Evolutionary conservation across 53 echinoderm and acorn worm species (phyloP).

Genomic region (Paracentrotus lividus): DNA sequence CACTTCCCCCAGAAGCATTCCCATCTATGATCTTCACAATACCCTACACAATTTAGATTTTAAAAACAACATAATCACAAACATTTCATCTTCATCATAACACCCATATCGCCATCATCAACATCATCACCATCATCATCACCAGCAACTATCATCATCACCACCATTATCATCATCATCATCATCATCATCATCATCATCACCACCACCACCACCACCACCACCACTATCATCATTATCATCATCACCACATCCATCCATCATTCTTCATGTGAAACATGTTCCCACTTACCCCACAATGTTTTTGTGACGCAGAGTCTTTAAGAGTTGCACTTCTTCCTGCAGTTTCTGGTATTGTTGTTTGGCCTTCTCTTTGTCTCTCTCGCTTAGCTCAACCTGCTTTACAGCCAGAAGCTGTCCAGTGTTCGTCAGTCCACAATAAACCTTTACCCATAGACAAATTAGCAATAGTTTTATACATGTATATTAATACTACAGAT

Average conservation of each 20-base stretch:
- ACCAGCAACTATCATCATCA: not conserved
- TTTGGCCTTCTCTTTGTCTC: constrained; percentile 84
- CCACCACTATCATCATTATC: not conserved
- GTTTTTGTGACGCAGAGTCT: constrained; percentile 91
- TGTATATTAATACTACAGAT: too few relatives aligned
- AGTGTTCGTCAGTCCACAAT: constrained; percentile 93
- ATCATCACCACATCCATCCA: not conserved
- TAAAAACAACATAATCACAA: too few relatives aligned
- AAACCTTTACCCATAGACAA: too few relatives aligned
- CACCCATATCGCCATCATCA: not conserved
- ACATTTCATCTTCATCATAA: not conserved
- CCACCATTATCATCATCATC: constrained; percentile 25
- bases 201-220: not conserved
- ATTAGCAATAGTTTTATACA: too few relatives aligned
- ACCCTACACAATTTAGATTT: too few relatives aligned
- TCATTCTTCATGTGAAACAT: not conserved
- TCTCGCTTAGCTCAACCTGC: constrained; percentile 91
- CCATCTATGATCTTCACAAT: too few relatives aligned
- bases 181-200: constrained; percentile 32
- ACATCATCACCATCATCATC: not conserved
- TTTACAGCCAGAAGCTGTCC: constrained; percentile 92
- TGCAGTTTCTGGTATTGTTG: constrained; percentile 96
- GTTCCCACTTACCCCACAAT: constrained; percentile 91
- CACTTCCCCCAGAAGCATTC: too few relatives aligned
- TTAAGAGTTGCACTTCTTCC: constrained; percentile 94